Percentiles rank a stretch among this genome's conserved stretches.
phyloP scores from a whole-genome alignment of 1,140 invertebrate genomes.

The Physella acuta region DNA sequence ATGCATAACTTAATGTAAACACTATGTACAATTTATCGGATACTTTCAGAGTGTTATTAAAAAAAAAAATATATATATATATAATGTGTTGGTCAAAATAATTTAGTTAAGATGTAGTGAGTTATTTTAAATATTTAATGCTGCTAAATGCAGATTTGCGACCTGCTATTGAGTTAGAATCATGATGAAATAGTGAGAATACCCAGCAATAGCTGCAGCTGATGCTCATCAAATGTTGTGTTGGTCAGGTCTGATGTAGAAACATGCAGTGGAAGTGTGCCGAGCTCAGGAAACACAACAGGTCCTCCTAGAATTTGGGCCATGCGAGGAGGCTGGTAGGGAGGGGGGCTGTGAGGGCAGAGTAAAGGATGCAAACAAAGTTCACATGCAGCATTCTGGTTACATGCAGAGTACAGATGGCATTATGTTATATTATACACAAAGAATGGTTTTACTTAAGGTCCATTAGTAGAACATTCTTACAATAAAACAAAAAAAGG shows the following conservation, averaged over 20 bases:
- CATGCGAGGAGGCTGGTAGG: conserved; percentile 20
- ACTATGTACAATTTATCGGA: too few species aligned
- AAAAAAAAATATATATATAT: too few species aligned
- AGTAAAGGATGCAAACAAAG: neutral
- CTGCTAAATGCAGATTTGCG: too few species aligned
- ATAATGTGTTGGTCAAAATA: too few species aligned
- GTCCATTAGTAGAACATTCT: neutral
- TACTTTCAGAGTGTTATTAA: too few species aligned
- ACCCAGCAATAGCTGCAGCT: conserved; percentile 17
- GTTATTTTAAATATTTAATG: too few species aligned
- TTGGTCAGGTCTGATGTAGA: neutral
- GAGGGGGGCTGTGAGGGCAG: conserved; percentile 15
- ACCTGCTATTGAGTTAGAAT: too few species aligned
- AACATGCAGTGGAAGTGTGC: neutral
- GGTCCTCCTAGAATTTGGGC: conserved; percentile 3
- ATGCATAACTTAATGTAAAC: too few species aligned
- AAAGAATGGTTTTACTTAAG: too few species aligned
- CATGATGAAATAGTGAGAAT: neutral
- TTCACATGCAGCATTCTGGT: neutral
- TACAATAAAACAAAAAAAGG: neutral
- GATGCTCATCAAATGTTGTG: conserved; percentile 10
- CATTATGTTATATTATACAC: too few species aligned
- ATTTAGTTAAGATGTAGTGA: too few species aligned
- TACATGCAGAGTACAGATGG: too few species aligned
- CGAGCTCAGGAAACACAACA: neutral